phyloP scores from a whole-genome alignment of 2,888 invertebrate species.

The Caenorhabditis sp. region DNA sequence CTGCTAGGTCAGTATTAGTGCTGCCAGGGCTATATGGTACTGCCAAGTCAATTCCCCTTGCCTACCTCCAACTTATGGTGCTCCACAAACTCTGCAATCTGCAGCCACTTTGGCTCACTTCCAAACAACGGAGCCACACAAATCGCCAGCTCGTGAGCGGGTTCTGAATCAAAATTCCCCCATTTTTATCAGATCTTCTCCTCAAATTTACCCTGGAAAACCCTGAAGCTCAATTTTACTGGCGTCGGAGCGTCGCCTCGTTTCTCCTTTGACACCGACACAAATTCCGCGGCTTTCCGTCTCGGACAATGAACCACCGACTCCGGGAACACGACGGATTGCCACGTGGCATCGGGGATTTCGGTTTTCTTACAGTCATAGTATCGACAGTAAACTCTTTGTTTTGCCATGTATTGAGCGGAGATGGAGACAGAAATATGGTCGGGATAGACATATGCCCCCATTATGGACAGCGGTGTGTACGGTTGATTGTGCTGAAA shows the following conservation, averaged over 20 bases:
- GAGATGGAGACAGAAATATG: conserved; percentile 33
- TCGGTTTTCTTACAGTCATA: conserved; percentile 30
- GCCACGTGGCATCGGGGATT: conserved; percentile 6
- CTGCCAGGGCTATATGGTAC: not conserved
- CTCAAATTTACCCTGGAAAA: conserved; percentile 26
- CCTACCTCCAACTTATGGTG: conserved; percentile 22
- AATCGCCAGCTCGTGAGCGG: conserved; percentile 11
- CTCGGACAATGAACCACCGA: conserved; percentile 27
- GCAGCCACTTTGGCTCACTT: conserved; percentile 36
- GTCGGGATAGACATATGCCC: conserved; percentile 32
- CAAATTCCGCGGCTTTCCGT: conserved; percentile 20
- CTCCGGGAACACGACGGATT: conserved; percentile 24
- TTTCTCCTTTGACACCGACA: conserved; percentile 3
- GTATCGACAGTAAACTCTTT: conserved; percentile 20
- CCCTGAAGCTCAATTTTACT: conserved; percentile 16
- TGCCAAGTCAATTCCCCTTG: not conserved
- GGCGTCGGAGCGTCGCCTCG: conserved; percentile 3
- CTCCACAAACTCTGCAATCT: conserved; percentile 32
- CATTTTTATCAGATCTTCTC: too few relatives aligned
- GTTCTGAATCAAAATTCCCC: conserved; percentile 18
- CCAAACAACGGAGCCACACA: conserved; percentile 44
- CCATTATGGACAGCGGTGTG: not conserved
- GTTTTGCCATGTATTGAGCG: conserved; percentile 4
- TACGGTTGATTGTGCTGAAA: conserved; percentile 7
- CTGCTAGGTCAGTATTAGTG: too few relatives aligned